Conservation (phyloP, 1,140 invertebrate genomes). For the Drosophila guanche region DNA sequence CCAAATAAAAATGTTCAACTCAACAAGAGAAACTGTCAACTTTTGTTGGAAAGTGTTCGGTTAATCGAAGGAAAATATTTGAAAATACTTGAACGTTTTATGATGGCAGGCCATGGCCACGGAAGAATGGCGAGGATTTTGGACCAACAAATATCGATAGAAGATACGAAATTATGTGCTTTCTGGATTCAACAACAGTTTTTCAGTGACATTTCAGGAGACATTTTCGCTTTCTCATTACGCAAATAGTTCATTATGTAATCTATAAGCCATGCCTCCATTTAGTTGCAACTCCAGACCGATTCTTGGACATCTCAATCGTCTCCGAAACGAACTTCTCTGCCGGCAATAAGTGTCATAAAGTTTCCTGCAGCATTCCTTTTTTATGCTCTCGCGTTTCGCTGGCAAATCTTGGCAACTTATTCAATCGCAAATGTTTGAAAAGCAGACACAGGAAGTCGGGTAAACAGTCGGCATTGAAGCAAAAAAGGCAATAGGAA, state of each 20-base stretch:
- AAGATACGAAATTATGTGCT: no score
- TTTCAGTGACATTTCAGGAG: no score
- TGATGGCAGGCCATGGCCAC: conserved; percentile 1
- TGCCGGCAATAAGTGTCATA: conserved; percentile 53
- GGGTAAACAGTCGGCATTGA: conserved; percentile 35
- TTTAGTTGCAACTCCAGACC: conserved; percentile 8
- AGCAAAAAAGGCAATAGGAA: conserved; percentile 53
- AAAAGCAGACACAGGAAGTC: conserved; percentile 20
- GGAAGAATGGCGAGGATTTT: no score
- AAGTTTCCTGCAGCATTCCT: conserved; percentile 43
- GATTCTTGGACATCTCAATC: conserved; percentile 13
- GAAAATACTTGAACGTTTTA: conserved; percentile 29
- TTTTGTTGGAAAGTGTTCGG: conserved; percentile 9
- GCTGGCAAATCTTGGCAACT: conserved; percentile 52
- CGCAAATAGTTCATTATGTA: no score
- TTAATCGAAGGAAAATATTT: conserved; percentile 50
- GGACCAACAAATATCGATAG: no score
- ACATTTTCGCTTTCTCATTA: no score
- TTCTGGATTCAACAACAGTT: no score
- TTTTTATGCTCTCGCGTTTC: conserved; percentile 23
- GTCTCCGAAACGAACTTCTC: conserved; percentile 10
- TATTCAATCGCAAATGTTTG: conserved; percentile 66
- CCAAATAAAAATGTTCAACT: conserved; percentile 71
- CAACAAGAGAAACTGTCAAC: conserved; percentile 40
- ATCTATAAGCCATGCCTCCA: conserved; percentile 5